Evolutionary conservation across 2,888 invertebrate species (phyloP), one percentile per base, ranked within the genome.

Genomic region (Drosophila anomalata): DNA sequence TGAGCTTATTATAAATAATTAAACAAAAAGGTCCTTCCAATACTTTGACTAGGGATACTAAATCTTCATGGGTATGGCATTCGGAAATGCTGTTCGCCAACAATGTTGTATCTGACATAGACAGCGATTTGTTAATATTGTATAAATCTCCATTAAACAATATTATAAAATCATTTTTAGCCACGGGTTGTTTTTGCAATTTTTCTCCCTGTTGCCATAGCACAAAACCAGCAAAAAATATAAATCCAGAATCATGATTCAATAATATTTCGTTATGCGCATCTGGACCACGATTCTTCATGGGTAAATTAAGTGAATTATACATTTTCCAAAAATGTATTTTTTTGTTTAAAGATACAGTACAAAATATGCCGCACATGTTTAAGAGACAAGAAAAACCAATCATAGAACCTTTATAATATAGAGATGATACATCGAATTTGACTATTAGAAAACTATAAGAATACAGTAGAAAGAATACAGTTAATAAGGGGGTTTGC

Each of bases 61-160:
- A 66, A 42, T 89, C 77, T 41, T 77, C 60, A 8, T 91, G 89
- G 29, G 70, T 67, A 66, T 86, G 20, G 50, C 90, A 87, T 33
- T 67, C 26, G 1, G 74, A 61, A 3, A 94, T 61, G 51, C 60
- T 31, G 0, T 53, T 9, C 24, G 76, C 63, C 11, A 84, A 46
- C 84, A 79, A 84, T 1, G 55, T 44, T 14, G 76, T 86, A 51
- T 84, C 84, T 1, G 86, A 67, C 24, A 78, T 69, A 39, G 54
- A 75, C 17, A 89, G 75, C 89, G 92, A 91, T 31, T 92, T 89
- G 8, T 54, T 6, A 1, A 50, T 24, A 24, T 65, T 59, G 92
- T 96, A 98, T 76, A 97, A 94, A 92, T 99, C 98, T 29, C 98
- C 98, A 93, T 98, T 98, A 93, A 96, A 97, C 22, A 97, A 90